Conservation (phyloP, 2,888 invertebrate species). For the Drosophila histrio region DNA sequence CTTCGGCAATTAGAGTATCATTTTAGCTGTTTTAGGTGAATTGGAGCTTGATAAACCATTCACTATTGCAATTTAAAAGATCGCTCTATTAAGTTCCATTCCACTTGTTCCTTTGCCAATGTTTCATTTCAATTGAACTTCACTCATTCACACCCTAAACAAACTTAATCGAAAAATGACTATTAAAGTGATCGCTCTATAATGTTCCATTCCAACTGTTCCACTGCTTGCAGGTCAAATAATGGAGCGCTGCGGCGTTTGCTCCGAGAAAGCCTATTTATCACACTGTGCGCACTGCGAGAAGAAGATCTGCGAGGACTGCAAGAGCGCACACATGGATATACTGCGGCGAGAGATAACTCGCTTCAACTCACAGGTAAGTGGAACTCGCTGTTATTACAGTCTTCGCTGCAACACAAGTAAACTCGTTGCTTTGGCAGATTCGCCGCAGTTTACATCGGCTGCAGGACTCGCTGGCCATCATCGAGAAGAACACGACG, state of each 20-base stretch:
- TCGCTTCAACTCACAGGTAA: conserved; percentile 93
- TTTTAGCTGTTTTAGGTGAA: too few relatives aligned
- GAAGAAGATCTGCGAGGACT: conserved; percentile 97
- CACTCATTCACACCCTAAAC: neutral
- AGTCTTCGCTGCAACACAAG: neutral
- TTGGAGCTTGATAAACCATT: too few relatives aligned
- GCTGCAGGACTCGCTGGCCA: conserved; percentile 92
- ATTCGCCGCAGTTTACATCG: conserved; percentile 94
- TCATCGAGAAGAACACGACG: conserved; percentile 94
- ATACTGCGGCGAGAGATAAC: conserved; percentile 95
- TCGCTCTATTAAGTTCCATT: neutral
- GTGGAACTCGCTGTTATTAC: neutral
- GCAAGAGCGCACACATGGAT: conserved; percentile 98
- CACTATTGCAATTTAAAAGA: neutral
- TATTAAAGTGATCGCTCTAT: neutral
- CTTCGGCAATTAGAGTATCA: too few relatives aligned
- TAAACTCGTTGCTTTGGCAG: conserved; percentile 60
- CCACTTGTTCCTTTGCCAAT: neutral
- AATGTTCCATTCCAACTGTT: neutral
- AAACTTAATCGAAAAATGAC: neutral
- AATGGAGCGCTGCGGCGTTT: conserved; percentile 96
- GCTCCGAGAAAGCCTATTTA: conserved; percentile 96
- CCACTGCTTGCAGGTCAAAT: conserved; percentile 87
- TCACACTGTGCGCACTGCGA: conserved; percentile 97
- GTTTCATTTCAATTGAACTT: neutral